Percentiles rank a stretch among this genome's conserved stretches.
phyloP scores from a whole-genome alignment of 2,888 invertebrate species.

The Athalia circularis region DNA sequence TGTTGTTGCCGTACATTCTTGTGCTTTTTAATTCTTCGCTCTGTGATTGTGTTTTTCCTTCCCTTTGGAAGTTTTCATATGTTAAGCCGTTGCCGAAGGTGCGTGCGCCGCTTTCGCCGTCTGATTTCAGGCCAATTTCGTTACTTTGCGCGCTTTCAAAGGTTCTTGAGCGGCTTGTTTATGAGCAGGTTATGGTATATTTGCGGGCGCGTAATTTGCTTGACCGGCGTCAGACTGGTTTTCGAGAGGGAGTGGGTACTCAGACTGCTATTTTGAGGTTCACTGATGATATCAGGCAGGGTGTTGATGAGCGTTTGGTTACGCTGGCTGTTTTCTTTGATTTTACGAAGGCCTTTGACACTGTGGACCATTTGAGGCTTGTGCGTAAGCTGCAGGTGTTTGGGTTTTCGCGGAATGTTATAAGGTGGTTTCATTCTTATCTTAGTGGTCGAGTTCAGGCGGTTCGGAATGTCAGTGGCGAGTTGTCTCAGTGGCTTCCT shows the following conservation, averaged over 20 bases:
- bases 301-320: background rate
- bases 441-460: background rate
- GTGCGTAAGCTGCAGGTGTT: background rate
- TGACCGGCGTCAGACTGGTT: conserved; percentile 13
- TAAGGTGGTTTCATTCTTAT: background rate
- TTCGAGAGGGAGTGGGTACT: conserved; percentile 8
- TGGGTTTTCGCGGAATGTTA: background rate
- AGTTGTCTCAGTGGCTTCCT: background rate
- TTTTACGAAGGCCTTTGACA: conserved; percentile 31
- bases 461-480: background rate
- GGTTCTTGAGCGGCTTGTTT: background rate
- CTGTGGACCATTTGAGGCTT: background rate
- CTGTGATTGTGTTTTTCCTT: background rate
- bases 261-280: conserved; percentile 16
- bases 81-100: conserved; percentile 1
- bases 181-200: background rate
- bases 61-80: background rate
- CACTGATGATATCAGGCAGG: conserved; percentile 8
- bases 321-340: conserved; percentile 7
- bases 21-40: background rate
- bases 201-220: background rate
- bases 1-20: background rate
- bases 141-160: conserved; percentile 19
- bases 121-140: conserved; percentile 12
- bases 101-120: background rate